phyloP scores from a whole-genome alignment of 2,888 invertebrate genomes.

The Temnothorax unifasciatus region DNA sequence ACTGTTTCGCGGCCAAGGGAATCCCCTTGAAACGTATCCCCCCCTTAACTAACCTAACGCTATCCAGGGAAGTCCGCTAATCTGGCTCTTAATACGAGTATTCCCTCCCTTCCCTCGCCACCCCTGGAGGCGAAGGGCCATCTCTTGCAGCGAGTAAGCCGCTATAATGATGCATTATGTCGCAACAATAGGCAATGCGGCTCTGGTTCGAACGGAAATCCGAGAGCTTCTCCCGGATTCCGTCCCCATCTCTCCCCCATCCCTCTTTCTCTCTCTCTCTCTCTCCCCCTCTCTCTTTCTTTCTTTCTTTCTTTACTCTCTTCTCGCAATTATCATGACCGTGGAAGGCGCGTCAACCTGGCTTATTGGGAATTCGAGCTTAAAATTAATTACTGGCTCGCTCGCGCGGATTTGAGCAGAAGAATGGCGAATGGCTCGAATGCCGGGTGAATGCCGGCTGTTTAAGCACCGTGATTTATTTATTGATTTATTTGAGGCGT shows the following conservation, averaged over 20 bases:
- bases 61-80: constrained; percentile 63
- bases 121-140: constrained; percentile 36
- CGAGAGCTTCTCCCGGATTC: constrained; percentile 41
- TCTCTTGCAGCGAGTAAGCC: constrained; percentile 56
- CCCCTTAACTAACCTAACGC: constrained; percentile 54
- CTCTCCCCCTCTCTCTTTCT: background rate
- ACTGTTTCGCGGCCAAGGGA: constrained; percentile 27
- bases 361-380: constrained; percentile 65
- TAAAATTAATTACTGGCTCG: constrained; percentile 66
- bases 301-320: background rate
- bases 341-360: constrained; percentile 44
- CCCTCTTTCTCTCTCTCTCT: background rate
- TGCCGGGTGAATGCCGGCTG: constrained; percentile 19
- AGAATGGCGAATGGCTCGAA: constrained; percentile 33
- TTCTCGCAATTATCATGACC: constrained; percentile 38
- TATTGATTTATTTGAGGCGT: constrained; percentile 21
- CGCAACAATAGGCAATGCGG: constrained; percentile 59
- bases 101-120: background rate
- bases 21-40: constrained; percentile 54
- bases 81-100: constrained; percentile 61
- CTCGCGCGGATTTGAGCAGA: constrained; percentile 34
- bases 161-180: constrained; percentile 68
- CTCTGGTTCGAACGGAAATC: constrained; percentile 45
- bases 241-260: background rate
- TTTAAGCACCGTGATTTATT: constrained; percentile 43